phyloP scores from a whole-genome alignment of 2,888 invertebrate species.

The Lithophane ornitopus region DNA sequence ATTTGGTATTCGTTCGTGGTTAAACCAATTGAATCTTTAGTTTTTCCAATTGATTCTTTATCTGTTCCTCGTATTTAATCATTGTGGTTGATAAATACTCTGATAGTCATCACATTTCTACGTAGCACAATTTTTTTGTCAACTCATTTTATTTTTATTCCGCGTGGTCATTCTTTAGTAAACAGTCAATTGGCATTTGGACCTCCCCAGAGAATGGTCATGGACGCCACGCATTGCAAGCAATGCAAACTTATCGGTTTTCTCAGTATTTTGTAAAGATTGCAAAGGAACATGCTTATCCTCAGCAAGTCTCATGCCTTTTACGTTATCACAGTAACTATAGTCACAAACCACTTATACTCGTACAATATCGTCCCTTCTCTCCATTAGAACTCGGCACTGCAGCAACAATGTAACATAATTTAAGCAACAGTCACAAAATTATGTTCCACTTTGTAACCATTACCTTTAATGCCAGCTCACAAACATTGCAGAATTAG shows the following conservation, averaged over 20 bases:
- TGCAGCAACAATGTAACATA: neutral
- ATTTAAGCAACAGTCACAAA: neutral
- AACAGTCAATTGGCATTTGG: slow-evolving; percentile 3
- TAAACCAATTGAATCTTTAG: slow-evolving; percentile 15
- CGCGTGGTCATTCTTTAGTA: neutral
- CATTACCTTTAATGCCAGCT: neutral
- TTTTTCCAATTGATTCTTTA: slow-evolving; percentile 29
- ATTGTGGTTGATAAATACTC: neutral
- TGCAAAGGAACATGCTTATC: neutral
- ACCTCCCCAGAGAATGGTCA: neutral
- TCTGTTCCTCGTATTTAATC: slow-evolving; percentile 19
- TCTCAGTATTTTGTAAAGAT: neutral
- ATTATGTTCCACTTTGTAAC: slow-evolving; percentile 12
- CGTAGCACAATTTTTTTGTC: slow-evolving; percentile 18
- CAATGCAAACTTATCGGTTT: neutral
- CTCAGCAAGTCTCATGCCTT: neutral
- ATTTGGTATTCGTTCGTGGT: slow-evolving; percentile 12
- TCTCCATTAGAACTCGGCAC: neutral
- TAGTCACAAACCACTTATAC: neutral
- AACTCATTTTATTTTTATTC: neutral
- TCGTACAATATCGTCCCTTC: neutral
- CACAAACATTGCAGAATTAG: slow-evolving; percentile 23
- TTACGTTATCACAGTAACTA: neutral
- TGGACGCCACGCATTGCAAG: no score
- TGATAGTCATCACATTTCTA: slow-evolving; percentile 36